Conservation (phyloP, 92 coral and sea anemone species). For the Palythoa heliodiscus region DNA sequence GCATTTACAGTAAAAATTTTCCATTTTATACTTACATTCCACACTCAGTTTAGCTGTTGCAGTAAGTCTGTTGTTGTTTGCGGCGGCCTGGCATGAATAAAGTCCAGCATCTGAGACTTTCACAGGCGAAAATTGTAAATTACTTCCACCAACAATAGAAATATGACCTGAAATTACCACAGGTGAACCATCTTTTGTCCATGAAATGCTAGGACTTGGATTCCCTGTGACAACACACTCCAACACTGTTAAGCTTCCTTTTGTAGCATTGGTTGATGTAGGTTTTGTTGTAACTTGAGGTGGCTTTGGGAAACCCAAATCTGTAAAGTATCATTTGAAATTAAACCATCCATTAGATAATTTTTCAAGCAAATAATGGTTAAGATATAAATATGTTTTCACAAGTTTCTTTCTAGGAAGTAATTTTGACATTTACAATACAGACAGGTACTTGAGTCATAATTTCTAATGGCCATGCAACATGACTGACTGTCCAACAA, state of each 20-base stretch:
- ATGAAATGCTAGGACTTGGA: conserved; percentile 83
- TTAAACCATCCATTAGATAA: neutral
- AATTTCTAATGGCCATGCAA: no score
- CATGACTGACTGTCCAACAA: no score
- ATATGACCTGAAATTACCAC: conserved; percentile 52
- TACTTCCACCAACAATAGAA: conserved; percentile 70
- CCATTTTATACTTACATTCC: conserved; percentile 60
- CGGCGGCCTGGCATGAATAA: conserved; percentile 71
- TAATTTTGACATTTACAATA: no score
- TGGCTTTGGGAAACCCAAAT: conserved; percentile 48
- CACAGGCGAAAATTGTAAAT: conserved; percentile 67
- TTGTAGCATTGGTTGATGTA: conserved; percentile 55
- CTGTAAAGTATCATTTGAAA: conserved; percentile 41
- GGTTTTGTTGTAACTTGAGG: conserved; percentile 56
- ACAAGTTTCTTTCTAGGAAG: no score
- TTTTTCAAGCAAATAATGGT: neutral
- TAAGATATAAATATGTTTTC: neutral
- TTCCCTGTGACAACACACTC: conserved; percentile 75
- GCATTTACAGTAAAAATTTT: neutral
- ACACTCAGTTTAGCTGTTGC: conserved; percentile 61
- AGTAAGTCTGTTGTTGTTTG: conserved; percentile 25
- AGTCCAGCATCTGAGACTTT: conserved; percentile 76
- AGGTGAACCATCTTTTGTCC: conserved; percentile 73
- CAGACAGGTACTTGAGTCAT: no score
- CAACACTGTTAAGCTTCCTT: conserved; percentile 59